phyloP scores from a whole-genome alignment of 2,888 invertebrate genomes.

The Agrilus cyanescens region DNA sequence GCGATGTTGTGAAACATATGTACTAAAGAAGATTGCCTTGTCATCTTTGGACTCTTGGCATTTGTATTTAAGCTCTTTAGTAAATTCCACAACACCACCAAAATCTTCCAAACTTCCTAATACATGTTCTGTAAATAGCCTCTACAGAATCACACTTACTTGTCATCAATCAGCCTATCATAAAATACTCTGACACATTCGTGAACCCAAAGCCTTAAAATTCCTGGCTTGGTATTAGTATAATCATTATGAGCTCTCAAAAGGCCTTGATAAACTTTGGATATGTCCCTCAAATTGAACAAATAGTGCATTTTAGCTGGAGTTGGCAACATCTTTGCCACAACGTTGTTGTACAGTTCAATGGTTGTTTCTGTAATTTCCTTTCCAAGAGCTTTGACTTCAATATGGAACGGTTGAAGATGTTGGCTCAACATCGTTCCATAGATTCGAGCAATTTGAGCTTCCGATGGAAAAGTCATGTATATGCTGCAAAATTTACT shows the following conservation, averaged over 20 bases:
- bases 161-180: conserved; percentile 70
- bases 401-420: conserved; percentile 62
- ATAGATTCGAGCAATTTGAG: conserved; percentile 68
- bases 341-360: conserved; percentile 63
- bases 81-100: too few species aligned
- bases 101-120: too few species aligned
- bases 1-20: too few species aligned
- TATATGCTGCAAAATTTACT: conserved; percentile 67
- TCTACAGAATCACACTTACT: conserved; percentile 35
- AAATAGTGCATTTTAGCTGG: conserved; percentile 84
- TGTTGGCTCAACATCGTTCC: conserved; percentile 77
- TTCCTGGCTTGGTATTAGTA: conserved; percentile 56
- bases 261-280: conserved; percentile 73
- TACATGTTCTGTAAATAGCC: too few species aligned
- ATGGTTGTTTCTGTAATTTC: conserved; percentile 63
- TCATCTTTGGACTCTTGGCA: too few species aligned
- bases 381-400: conserved; percentile 59
- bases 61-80: too few species aligned
- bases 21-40: too few species aligned
- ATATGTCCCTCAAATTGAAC: conserved; percentile 81
- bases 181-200: conserved; percentile 76
- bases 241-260: conserved; percentile 65
- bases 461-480: conserved; percentile 72
- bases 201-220: conserved; percentile 76
- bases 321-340: conserved; percentile 67